Evolutionary conservation across 1,140 invertebrate species (phyloP).

Genomic region (Pinna nobilis): DNA sequence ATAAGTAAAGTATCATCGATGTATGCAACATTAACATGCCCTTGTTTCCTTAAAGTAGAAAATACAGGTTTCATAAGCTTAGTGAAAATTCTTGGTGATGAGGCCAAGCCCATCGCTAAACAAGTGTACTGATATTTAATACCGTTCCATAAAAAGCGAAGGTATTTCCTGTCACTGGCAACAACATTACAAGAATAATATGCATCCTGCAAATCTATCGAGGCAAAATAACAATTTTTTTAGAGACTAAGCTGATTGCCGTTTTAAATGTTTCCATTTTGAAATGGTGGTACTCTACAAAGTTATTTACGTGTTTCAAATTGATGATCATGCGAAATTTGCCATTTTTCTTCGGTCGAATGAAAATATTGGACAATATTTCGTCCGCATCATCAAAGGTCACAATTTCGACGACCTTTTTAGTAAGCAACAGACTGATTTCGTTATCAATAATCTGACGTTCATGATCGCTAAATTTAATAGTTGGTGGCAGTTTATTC

Average conservation of each 20-base stretch:
- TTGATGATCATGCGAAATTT: conserved; percentile 16
- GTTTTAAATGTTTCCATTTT: no score
- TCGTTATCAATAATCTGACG: background rate
- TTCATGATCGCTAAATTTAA: conserved; percentile 19
- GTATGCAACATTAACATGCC: conserved; percentile 18
- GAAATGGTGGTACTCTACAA: no score
- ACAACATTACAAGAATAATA: background rate
- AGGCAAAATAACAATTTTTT: conserved; percentile 28
- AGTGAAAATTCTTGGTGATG: background rate
- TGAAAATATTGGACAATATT: conserved; percentile 28
- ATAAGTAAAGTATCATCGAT: conserved; percentile 40
- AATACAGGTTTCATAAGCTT: conserved; percentile 31
- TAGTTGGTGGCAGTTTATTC: conserved; percentile 2
- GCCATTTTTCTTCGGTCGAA: conserved; percentile 23
- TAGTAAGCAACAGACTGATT: background rate
- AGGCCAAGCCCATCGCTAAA: conserved; percentile 26
- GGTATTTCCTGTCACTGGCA: conserved; percentile 3
- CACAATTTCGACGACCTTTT: background rate
- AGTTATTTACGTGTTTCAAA: conserved; percentile 12
- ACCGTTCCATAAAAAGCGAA: conserved; percentile 6
- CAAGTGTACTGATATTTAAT: conserved; percentile 25
- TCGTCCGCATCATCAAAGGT: background rate
- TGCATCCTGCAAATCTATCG: conserved; percentile 18
- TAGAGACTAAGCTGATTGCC: background rate
- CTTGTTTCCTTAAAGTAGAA: conserved; percentile 16